Evolutionary conservation across 1,140 invertebrate genomes (phyloP), one percentile per base, ranked within the genome.

Genomic region (Neoseiulus cucumeris): DNA sequence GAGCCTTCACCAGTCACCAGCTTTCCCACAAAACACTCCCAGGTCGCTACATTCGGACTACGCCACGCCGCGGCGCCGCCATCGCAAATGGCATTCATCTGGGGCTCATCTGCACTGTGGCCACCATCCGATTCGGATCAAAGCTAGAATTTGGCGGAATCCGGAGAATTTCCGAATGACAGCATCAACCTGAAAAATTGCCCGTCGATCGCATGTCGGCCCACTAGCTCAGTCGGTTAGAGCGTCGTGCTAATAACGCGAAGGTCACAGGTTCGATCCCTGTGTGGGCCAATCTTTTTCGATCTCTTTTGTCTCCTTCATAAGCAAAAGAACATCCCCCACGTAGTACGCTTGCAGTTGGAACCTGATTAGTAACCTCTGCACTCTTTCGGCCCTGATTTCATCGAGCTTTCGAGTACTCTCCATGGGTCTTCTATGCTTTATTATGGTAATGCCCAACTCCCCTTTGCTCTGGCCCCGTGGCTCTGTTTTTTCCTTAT

Each of bases 191-290:
- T n/a, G n/a, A n/a, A n/a, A n/a, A n/a, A n/a, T 4, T 39, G 33
- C 33, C 33, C 33, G 9, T 6, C 45, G 18, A 1, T 47, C 17
- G 28, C 18, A 5, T 17, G 7, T 20, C 25, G 65, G 67, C 65
- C 65, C 59, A 42, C 66, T 66, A 68, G 65, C 67, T 66, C 64
- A 68, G 67, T 68, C 66, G 66, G 66, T 67, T 68, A 68, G 68
- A 68, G 68, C 68, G 64, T 69, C 69, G 69, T 68, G 67, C 59
- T 68, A 69, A 68, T 67, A 64, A 66, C 64, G 67, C 64, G 74
- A 75, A 42, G 69, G 64, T 69, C 67, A 65, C 59, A 67, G 69
- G 67, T 65, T 69, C 68, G 68, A 69, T 66, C 66, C 69, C 69
- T 65, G 64, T 64, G 66, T 65, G 66, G 65, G 66, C 69, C 68